phyloP scores from a whole-genome alignment of 2,888 invertebrate species.

The Sclerodermus sp. region DNA sequence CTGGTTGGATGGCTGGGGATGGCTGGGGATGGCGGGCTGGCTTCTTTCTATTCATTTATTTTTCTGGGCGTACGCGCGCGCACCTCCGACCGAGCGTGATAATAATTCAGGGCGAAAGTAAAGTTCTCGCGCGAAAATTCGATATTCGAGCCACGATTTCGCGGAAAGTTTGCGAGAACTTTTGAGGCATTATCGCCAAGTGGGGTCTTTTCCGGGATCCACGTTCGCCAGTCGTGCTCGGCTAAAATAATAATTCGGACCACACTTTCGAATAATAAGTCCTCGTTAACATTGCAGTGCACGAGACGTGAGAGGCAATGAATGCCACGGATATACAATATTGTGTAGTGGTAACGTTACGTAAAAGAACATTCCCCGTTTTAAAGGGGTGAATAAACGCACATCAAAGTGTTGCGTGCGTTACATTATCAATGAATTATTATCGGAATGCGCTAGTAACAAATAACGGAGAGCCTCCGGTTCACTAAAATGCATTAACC shows the following conservation, averaged over 20 bases:
- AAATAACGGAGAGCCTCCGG: slow-evolving; percentile 8
- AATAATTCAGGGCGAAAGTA: slow-evolving; percentile 30
- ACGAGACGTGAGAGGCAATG: too few relatives aligned
- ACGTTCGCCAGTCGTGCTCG: slow-evolving; percentile 15
- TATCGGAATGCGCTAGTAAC: too few relatives aligned
- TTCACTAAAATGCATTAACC: slow-evolving; percentile 24
- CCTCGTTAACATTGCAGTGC: slow-evolving; percentile 20
- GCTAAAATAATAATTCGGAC: slow-evolving; percentile 37
- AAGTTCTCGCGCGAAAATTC: slow-evolving; percentile 33
- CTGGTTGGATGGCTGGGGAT: too few relatives aligned
- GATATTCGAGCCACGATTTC: slow-evolving; percentile 41
- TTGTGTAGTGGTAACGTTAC: too few relatives aligned
- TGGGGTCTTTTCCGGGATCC: slow-evolving; percentile 18
- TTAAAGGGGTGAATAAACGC: too few relatives aligned
- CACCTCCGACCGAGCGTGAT: slow-evolving; percentile 17
- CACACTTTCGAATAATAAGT: slow-evolving; percentile 35
- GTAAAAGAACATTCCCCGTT: too few relatives aligned
- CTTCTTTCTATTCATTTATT: slow-evolving; percentile 10
- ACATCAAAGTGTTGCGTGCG: too few relatives aligned
- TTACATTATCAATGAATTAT: too few relatives aligned
- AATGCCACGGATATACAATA: too few relatives aligned
- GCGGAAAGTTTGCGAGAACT: slow-evolving; percentile 32
- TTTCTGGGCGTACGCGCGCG: slow-evolving; percentile 13
- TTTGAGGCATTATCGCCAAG: slow-evolving; percentile 23
- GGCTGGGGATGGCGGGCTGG: too few relatives aligned